Evolutionary conservation across 2,888 invertebrate species (phyloP), one percentile per base, ranked within the genome.

Genomic region (Cetonia aurata): DNA sequence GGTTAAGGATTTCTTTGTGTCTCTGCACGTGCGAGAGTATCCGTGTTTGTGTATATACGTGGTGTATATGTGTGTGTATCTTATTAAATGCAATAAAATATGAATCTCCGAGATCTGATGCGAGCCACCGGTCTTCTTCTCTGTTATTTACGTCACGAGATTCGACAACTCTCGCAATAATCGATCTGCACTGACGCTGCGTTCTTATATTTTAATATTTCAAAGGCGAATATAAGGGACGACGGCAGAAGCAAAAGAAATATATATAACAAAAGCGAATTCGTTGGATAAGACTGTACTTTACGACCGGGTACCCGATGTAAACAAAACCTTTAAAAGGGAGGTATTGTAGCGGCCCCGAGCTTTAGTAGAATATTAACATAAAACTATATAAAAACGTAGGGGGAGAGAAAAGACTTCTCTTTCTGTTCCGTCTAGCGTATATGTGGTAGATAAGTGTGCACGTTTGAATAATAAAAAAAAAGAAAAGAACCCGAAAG

Each of bases 1-100:
- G 69, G 72, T 68, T 68, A 56, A 56, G 60, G 50, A 44, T 68
- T 56, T 68, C 48, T 56, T 57, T 69, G 57, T 52, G 68, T 57
- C 66, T 33, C 42, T 55, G 37, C 25, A 25, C 25, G 33, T 41
- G n/a, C 41, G 17, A 15, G 37, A 15, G n/a, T n/a, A n/a, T n/a
- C n/a, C n/a, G 13, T 52, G 50, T 42, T 17, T 41, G 33, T 65
- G 31, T 48, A 15, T 65, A 10, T 31, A n/a, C 31, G 13, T 31
- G 17, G 42, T 31, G 41, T 55, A 46, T 67, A 17, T 56, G 46
- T 67, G 25, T 67, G 37, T 55, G 31, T 56, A 67, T 67, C 46
- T 67, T 56, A 56, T 67, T 67, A 60, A 60, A 60, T 60, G 55
- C 55, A 56, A 56, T 56, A 56, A 56, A 60, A 46, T 60, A 46